Evolutionary conservation across 53 echinoderm and acorn worm genomes (phyloP).

Genomic region (Arbacia lixula): DNA sequence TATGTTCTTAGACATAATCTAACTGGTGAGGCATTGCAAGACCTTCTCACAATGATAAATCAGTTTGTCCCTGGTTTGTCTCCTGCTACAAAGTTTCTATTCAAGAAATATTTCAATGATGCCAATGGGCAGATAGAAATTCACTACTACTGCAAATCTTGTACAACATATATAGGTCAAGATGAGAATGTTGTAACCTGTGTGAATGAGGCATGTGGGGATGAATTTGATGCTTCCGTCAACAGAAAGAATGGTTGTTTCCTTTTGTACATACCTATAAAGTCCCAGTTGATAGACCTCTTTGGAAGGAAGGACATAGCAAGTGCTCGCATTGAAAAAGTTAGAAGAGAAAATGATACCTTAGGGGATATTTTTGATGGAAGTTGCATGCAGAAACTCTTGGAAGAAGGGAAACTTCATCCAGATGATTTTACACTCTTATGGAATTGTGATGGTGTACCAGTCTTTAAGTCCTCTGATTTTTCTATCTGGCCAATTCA

Average conservation of each 20-base stretch:
- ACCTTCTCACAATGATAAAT: conserved; percentile 25
- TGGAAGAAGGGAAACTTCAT: not conserved
- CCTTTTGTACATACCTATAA: conserved; percentile 11
- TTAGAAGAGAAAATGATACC: not conserved
- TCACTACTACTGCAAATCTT: conserved; percentile 25
- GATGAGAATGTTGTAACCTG: not conserved
- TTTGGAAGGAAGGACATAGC: conserved; percentile 24
- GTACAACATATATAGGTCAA: conserved; percentile 23
- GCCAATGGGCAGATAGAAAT: conserved; percentile 30
- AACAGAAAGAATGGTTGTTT: conserved; percentile 31
- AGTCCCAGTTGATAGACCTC: not conserved
- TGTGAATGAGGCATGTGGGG: conserved; percentile 26
- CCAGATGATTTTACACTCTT: conserved; percentile 35
- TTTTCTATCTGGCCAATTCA: conserved; percentile 66
- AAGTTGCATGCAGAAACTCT: not conserved
- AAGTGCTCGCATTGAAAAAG: not conserved
- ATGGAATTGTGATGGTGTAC: conserved; percentile 72
- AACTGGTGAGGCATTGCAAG: conserved; percentile 33
- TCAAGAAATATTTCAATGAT: conserved; percentile 1
- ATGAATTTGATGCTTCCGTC: conserved; percentile 3
- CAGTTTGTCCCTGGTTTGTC: conserved; percentile 9
- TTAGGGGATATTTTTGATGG: conserved; percentile 37
- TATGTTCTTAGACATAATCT: conserved; percentile 26
- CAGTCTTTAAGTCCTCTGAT: conserved; percentile 65
- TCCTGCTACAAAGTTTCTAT: conserved; percentile 19